Conservation (phyloP, 2,797 vertebrate genomes). For the Characodon lateralis region DNA sequence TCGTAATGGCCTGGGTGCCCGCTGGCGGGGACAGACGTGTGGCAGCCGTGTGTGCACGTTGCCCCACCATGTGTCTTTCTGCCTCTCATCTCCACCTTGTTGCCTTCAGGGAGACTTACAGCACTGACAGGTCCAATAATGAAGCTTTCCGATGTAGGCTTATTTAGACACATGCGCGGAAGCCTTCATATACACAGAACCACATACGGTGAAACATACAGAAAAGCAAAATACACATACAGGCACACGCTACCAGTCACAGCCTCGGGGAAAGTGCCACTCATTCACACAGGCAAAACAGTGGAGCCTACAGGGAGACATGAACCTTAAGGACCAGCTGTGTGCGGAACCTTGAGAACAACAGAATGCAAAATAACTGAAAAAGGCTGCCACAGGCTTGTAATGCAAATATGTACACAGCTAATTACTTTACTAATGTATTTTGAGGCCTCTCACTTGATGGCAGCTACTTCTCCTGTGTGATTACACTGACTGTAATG, state of each 20-base stretch:
- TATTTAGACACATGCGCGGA: constrained; percentile 51
- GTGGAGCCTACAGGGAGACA: constrained; percentile 73
- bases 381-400: constrained; percentile 61
- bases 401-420: constrained; percentile 73
- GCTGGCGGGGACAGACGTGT: constrained; percentile 69
- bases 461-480: constrained; percentile 53
- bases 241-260: constrained; percentile 49
- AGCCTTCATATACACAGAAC: constrained; percentile 13
- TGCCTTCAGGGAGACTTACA: constrained; percentile 70
- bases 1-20: constrained; percentile 67
- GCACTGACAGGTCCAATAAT: constrained; percentile 78
- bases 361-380: constrained; percentile 61
- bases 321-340: constrained; percentile 74
- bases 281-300: constrained; percentile 69
- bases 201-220: constrained; percentile 30
- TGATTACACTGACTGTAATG: constrained; percentile 62
- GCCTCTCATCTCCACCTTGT: constrained; percentile 72
- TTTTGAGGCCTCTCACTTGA: constrained; percentile 57
- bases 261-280: constrained; percentile 74
- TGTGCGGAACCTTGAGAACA: constrained; percentile 71
- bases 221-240: constrained; percentile 26
- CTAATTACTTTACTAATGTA: constrained; percentile 58
- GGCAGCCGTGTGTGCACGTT: constrained; percentile 60
- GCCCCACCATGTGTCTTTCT: constrained; percentile 57
- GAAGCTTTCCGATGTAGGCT: constrained; percentile 67